Conservation (phyloP, 2,113 vertebrate species). For the Limanda limanda region DNA sequence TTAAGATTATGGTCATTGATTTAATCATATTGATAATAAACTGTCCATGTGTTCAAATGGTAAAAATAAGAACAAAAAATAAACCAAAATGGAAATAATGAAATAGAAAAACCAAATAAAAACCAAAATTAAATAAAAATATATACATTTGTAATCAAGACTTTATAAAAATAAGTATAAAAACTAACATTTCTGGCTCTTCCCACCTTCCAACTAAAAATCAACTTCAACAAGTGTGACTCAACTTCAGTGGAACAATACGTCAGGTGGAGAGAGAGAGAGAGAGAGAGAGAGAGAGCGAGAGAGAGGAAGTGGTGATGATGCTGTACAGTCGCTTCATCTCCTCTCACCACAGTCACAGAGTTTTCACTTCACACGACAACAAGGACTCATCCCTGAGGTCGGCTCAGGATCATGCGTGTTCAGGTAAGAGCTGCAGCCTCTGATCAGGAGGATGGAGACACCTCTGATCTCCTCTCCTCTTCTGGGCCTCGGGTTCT, state of each 20-base stretch:
- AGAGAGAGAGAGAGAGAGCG: conserved; percentile 22
- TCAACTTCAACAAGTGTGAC: not conserved
- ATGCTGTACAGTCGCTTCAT: conserved; percentile 41
- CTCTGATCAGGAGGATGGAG: not conserved
- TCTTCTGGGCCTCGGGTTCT: not conserved
- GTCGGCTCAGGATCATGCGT: not conserved
- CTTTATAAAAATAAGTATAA: too few relatives aligned
- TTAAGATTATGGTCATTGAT: not conserved
- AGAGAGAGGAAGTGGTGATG: conserved; percentile 63
- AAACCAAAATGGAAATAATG: too few relatives aligned
- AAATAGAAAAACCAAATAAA: too few relatives aligned
- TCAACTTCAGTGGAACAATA: conserved; percentile 15
- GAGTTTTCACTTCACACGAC: not conserved
- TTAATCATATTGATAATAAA: not conserved
- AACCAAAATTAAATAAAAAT: too few relatives aligned
- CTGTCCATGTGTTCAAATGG: not conserved
- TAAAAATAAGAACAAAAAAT: not conserved
- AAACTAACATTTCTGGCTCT: too few relatives aligned
- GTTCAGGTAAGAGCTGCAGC: conserved; percentile 54
- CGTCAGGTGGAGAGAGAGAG: conserved; percentile 35
- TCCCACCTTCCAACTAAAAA: too few relatives aligned
- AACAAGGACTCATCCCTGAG: not conserved
- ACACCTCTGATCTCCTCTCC: not conserved
- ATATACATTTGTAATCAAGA: too few relatives aligned
- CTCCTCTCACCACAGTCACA: not conserved